These are phyloP conservation scores for Trichacis sp. DNA, from an alignment of 2,888 invertebrate species.

Conservation along the genomic window DNA sequence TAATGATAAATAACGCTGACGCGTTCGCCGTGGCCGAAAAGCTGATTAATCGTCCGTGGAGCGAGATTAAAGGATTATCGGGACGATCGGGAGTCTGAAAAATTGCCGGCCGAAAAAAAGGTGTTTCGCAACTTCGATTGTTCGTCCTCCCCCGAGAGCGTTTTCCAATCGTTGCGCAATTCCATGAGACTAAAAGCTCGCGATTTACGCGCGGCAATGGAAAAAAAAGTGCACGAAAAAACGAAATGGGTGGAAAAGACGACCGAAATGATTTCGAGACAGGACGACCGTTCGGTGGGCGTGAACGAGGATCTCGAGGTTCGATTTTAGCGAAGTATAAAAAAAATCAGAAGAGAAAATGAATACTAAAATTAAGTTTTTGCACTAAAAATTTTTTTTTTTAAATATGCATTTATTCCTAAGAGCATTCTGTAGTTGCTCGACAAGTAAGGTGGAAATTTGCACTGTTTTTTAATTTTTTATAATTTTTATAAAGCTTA, in stretches of 20 bases:
- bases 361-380: too few species aligned
- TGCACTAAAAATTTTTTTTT: too few species aligned
- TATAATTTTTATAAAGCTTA: too few species aligned
- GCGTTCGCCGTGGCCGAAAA: slow-evolving; percentile 23
- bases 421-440: too few species aligned
- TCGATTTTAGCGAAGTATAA: slow-evolving; percentile 11
- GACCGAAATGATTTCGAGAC: too few species aligned
- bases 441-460: too few species aligned
- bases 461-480: too few species aligned
- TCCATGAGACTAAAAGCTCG: not conserved
- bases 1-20: slow-evolving; percentile 40
- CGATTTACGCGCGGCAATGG: not conserved
- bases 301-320: slow-evolving; percentile 8
- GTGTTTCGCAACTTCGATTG: not conserved
- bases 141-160: not conserved
- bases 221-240: not conserved
- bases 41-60: slow-evolving; percentile 27
- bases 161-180: slow-evolving; percentile 3
- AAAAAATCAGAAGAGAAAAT: slow-evolving; percentile 11
- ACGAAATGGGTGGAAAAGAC: not conserved
- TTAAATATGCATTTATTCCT: too few species aligned
- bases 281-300: slow-evolving; percentile 13
- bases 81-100: not conserved
- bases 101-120: not conserved
- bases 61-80: slow-evolving; percentile 11